Evolutionary conservation across 1,140 invertebrate species (phyloP).

Genomic region (Carposina sasakii): DNA sequence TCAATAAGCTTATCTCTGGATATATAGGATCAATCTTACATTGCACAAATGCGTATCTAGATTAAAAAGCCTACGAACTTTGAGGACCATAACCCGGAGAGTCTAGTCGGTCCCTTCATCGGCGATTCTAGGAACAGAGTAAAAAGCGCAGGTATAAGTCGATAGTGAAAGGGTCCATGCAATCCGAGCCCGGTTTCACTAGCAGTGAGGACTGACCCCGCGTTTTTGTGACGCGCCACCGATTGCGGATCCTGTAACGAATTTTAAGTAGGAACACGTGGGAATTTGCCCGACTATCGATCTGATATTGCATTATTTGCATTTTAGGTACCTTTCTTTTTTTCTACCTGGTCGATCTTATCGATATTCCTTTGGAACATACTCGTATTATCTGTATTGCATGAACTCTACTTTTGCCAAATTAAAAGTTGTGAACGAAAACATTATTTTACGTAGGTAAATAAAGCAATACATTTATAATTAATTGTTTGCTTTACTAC

Average conservation of each 20-base stretch:
- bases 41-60: no score
- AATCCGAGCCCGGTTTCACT: slow-evolving; percentile 65
- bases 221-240: slow-evolving; percentile 51
- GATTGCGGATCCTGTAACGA: slow-evolving; percentile 43
- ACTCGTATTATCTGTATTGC: slow-evolving; percentile 5
- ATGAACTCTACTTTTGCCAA: slow-evolving; percentile 7
- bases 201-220: slow-evolving; percentile 46
- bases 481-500: no score
- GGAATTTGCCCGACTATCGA: slow-evolving; percentile 47
- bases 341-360: slow-evolving; percentile 5
- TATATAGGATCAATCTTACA: no score
- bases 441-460: no score
- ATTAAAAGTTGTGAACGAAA: no score
- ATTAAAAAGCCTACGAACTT: slow-evolving; percentile 27
- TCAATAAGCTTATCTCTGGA: no score
- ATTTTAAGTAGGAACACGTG: slow-evolving; percentile 63
- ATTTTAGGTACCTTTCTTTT: slow-evolving; percentile 30
- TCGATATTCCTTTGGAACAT: slow-evolving; percentile 11
- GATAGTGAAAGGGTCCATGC: slow-evolving; percentile 71
- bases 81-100: slow-evolving; percentile 29
- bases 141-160: slow-evolving; percentile 68
- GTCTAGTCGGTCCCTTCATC: slow-evolving; percentile 26
- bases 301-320: slow-evolving; percentile 47
- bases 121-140: slow-evolving; percentile 55
- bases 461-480: no score